A percentile compares a stretch with the other conserved stretches of the same genome.
These are phyloP conservation scores for Poeciliopsis gracilis DNA, from an alignment of 2,797 vertebrate genomes.

Conservation along the genomic window DNA sequence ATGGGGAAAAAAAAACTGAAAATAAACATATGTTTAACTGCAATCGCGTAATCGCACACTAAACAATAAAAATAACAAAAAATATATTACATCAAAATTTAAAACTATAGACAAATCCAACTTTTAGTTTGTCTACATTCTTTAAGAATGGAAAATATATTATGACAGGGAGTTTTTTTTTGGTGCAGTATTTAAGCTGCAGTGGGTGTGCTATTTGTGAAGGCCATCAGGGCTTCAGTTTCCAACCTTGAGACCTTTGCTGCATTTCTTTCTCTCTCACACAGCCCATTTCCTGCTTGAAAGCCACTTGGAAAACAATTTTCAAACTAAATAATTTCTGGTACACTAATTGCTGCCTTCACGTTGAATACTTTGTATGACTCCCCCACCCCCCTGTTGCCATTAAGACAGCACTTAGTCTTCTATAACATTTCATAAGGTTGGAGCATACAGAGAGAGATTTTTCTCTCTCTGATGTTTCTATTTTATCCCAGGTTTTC, in stretches of 20 bases:
- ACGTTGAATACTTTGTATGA: not conserved
- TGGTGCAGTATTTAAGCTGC: not conserved
- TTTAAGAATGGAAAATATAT: not conserved
- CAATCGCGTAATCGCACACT: not conserved
- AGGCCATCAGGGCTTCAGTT: not conserved
- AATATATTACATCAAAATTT: not conserved
- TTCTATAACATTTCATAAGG: not conserved
- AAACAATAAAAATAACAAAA: not conserved
- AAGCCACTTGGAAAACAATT: not conserved
- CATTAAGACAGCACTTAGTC: not conserved
- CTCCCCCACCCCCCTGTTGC: not conserved
- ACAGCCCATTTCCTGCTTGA: not conserved
- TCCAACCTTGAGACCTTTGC: not conserved
- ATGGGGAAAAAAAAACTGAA: not conserved
- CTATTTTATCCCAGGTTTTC: not conserved
- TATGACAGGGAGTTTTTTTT: not conserved
- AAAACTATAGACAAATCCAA: not conserved
- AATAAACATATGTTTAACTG: not conserved
- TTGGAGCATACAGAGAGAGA: not conserved
- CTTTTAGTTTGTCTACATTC: not conserved
- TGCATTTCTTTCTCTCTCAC: not conserved
- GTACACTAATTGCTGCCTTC: not conserved
- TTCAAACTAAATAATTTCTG: not conserved
- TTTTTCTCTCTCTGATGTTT: not conserved
- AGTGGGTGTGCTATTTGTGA: not conserved